Conservation (phyloP, 2,797 vertebrate genomes). For the Bradypus variegatus region DNA sequence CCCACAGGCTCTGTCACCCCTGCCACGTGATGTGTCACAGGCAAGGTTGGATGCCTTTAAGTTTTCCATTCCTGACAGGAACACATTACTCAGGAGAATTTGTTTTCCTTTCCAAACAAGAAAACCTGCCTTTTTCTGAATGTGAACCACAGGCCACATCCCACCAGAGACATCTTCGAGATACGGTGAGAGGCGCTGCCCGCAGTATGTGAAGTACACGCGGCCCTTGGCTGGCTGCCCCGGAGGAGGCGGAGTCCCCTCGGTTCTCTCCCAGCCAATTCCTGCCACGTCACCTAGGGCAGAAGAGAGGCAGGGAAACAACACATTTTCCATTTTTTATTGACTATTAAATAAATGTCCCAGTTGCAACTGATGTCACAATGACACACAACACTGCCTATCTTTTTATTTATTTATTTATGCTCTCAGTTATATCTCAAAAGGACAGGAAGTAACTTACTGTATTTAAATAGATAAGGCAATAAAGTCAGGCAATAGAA, state of each 20-base stretch:
- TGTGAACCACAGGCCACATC: conserved; percentile 99
- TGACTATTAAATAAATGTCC: background rate
- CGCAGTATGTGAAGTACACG: conserved; percentile 97
- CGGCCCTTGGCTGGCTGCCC: conserved; percentile 95
- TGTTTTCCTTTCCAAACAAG: conserved; percentile 3
- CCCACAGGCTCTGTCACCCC: too few relatives aligned
- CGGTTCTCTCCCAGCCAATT: conserved; percentile 96
- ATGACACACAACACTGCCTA: background rate
- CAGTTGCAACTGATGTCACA: background rate
- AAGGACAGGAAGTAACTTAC: background rate
- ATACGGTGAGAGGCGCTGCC: conserved; percentile 87
- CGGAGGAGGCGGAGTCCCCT: conserved; percentile 94
- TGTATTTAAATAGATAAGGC: background rate
- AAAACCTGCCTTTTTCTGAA: conserved; percentile 92
- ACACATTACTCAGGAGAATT: background rate
- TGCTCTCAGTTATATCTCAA: background rate
- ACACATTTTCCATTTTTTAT: background rate
- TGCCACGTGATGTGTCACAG: background rate
- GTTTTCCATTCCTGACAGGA: background rate
- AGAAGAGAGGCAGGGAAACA: background rate
- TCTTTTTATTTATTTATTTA: background rate
- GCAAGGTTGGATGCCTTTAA: background rate
- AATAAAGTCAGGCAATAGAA: background rate
- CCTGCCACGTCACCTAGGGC: conserved; percentile 89
- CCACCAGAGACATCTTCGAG: conserved; percentile 96